Evolutionary conservation across 2,888 invertebrate genomes (phyloP), one percentile per base, ranked within the genome.

Genomic region (Xanthorhoe designata): DNA sequence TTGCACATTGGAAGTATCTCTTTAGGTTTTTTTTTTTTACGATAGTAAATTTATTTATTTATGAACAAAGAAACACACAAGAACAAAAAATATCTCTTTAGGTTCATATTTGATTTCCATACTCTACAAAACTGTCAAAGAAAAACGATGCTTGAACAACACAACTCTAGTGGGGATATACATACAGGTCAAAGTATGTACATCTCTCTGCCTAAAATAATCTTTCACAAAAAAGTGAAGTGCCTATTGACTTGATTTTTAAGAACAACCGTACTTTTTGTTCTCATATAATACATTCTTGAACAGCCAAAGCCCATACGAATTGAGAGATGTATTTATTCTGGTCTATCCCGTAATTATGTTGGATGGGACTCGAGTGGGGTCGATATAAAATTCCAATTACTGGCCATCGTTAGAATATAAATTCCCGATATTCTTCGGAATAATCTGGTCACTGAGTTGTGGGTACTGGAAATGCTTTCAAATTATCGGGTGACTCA

Each of bases 361-460:
- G 69, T 71, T 71, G 73, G 68, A 75, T 76, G 67, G 66, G 58
- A 61, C 68, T 69, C 64, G 56, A 71, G 67, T 70, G 74, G 72
- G 75, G 72, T 75, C 80, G 77, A 83, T 82, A 78, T 78, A 79
- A 82, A 82, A 80, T 77, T 82, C 82, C 84, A 87, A 86, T 86
- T 85, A 86, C 80, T 77, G 76, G 66, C 75, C 81, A 78, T 79
- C 82, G 81, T 84, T 83, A 86, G 82, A 84, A 85, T 84, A 85
- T 80, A 83, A 83, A 85, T 80, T 80, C 72, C 71, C 76, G 79
- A 84, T 84, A 83, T 85, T 84, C 83, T 84, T 84, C 74, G 78
- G 81, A 79, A 83, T 80, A 83, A 81, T 79, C 77, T 73, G 71
- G 70, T 53, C 71, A 62, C 68, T 54, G 76, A 76, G 47, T n/a